Evolutionary conservation across 2,113 vertebrate species (phyloP), one percentile per base, ranked within the genome.

Genomic region (Pelecanus crispus): DNA sequence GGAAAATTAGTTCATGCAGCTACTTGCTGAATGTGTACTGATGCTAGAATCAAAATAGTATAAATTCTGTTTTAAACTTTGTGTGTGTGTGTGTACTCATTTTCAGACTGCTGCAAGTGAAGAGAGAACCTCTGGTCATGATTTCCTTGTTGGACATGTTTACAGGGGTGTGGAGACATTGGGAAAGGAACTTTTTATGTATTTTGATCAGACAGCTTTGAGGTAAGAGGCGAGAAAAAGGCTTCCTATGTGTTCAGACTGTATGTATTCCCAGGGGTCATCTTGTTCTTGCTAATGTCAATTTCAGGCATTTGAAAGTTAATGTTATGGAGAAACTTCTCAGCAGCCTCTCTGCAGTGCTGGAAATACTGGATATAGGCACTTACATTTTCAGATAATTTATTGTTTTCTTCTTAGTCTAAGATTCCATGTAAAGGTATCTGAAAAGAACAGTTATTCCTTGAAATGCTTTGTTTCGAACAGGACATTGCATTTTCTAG

Each of bases 171-270:
- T 98, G 53, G 98, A 99, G 67, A 99, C 99, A 11, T 83, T 99
- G 90, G 99, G 99, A 59, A 99, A 99, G 83, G 99, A 99, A 80
- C 98, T 99, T 63, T 99, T 99, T 94, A 81, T 99, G 97, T 99
- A 98, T 96, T 99, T 99, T 92, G 99, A 98, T 70, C 47, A 93
- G 26, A 98, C 95, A 94, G 98, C 99, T 77, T 95, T 99, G 74
- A 98, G 99, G 99, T 99, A 98, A 98, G 97, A 90, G 44, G 58
- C 6, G 25, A 92, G 45, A 78, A 84, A 72, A 83, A 53, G 17
- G 42, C 13, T 78, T 87, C 17, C 26, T 52, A 1, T 53, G 25
- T 1, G 1, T 84, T 81, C 32, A 47, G 22, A 34, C 20, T 52
- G n/a, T 81, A 38, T 3, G 1, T 65, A 49, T 95, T 65, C 25